Conservation (phyloP, 2,888 invertebrate genomes). For the Coecobrya sp. region DNA sequence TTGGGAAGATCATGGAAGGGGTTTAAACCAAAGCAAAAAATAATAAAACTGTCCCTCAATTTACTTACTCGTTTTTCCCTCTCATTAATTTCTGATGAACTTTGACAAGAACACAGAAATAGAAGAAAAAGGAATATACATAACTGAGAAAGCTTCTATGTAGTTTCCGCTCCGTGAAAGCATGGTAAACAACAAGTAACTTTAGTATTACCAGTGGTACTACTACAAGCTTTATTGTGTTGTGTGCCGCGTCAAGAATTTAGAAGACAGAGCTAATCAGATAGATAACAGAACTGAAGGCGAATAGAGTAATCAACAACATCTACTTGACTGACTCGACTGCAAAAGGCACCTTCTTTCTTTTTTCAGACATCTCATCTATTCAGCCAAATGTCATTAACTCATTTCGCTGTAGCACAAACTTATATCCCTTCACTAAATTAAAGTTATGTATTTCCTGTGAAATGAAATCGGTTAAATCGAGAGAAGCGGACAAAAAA, state of each 20-base stretch:
- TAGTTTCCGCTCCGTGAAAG: not conserved
- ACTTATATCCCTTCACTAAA: no score
- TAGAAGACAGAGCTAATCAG: not conserved
- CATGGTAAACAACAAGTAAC: no score
- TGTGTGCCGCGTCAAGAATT: no score
- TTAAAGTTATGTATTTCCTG: not conserved
- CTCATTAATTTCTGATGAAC: slow-evolving; percentile 57
- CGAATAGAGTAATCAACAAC: not conserved
- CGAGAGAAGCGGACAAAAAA: not conserved
- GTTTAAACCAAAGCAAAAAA: slow-evolving; percentile 11
- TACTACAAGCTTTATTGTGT: no score
- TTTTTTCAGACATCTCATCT: not conserved
- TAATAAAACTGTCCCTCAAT: not conserved
- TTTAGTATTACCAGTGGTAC: no score
- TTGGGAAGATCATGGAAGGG: not conserved
- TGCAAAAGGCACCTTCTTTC: not conserved
- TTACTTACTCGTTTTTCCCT: slow-evolving; percentile 29
- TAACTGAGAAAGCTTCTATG: not conserved
- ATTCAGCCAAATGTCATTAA: slow-evolving; percentile 20
- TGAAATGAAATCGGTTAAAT: not conserved
- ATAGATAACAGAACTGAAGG: not conserved
- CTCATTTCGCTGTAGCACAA: not conserved
- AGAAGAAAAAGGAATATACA: not conserved
- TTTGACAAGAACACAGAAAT: not conserved
- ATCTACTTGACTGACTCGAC: not conserved